Percentiles rank a stretch among this genome's conserved stretches.
These are phyloP conservation scores for Micronisus gabar DNA, from an alignment of 2,113 vertebrate species.

Conservation along the genomic window DNA sequence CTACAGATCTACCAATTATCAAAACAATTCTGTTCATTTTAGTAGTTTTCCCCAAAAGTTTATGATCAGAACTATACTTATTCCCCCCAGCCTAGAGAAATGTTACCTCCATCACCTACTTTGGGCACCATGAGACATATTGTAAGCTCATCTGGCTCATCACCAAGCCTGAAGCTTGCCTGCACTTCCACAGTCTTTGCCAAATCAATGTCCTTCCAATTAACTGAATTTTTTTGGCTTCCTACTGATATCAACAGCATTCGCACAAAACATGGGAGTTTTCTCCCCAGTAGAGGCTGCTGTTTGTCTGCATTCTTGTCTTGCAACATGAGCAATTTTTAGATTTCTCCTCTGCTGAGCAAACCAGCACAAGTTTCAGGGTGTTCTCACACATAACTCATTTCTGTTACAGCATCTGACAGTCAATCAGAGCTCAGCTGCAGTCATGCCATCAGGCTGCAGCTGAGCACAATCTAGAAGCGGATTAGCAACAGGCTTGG, in stretches of 20 bases:
- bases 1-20: background rate
- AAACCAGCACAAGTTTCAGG: background rate
- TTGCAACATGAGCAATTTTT: background rate
- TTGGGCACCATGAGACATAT: background rate
- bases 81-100: background rate
- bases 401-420: background rate
- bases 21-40: background rate
- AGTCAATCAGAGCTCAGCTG: background rate
- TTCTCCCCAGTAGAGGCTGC: slow-evolving; percentile 48
- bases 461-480: background rate
- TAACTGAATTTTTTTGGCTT: background rate
- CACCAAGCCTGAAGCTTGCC: background rate
- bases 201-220: background rate
- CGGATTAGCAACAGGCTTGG: background rate
- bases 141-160: background rate
- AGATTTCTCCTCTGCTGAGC: background rate
- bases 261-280: background rate
- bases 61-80: background rate
- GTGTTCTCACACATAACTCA: accelerated
- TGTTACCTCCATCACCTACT: background rate
- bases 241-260: accelerated
- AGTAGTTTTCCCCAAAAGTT: background rate
- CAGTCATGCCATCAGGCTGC: accelerated
- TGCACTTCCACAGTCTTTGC: background rate
- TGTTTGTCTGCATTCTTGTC: background rate